Conservation (phyloP, 2,888 invertebrate genomes). For the Colletes collaris region DNA sequence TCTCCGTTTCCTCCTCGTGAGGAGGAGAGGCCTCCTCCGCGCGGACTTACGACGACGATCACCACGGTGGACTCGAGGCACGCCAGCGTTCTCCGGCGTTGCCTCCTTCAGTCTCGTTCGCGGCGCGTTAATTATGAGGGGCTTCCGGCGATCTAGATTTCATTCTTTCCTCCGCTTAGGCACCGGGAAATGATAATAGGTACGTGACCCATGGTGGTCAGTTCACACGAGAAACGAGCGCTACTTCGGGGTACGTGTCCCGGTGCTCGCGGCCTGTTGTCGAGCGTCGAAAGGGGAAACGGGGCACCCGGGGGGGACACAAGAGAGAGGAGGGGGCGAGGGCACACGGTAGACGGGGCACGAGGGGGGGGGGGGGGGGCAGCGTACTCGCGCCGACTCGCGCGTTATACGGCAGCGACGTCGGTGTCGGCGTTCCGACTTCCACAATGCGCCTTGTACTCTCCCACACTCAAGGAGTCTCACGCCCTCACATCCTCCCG, state of each 20-base stretch:
- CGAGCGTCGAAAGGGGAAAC: background rate
- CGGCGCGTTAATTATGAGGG: slow-evolving; percentile 82
- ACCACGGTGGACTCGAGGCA: slow-evolving; percentile 41
- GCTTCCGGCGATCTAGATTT: slow-evolving; percentile 84
- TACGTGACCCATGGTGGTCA: slow-evolving; percentile 83
- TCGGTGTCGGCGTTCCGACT: slow-evolving; percentile 71
- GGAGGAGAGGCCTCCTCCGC: too few relatives aligned
- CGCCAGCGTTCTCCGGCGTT: slow-evolving; percentile 36
- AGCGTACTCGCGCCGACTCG: slow-evolving; percentile 42
- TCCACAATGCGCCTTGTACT: slow-evolving; percentile 81
- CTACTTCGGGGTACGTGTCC: slow-evolving; percentile 43
- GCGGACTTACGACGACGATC: too few relatives aligned
- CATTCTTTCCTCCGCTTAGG: slow-evolving; percentile 80
- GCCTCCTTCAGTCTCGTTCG: slow-evolving; percentile 65
- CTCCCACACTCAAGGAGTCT: slow-evolving; percentile 83
- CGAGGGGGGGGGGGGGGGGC: slow-evolving; percentile 14
- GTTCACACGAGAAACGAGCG: slow-evolving; percentile 83
- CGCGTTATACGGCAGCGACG: slow-evolving; percentile 65
- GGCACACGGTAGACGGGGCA: slow-evolving; percentile 9
- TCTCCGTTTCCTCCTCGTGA: slow-evolving; percentile 34
- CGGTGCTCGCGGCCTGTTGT: slow-evolving; percentile 34
- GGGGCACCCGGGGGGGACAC: background rate
- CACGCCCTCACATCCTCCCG: slow-evolving; percentile 83
- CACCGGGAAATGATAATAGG: slow-evolving; percentile 82
- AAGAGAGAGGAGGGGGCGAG: background rate